Evolutionary conservation across 2,888 invertebrate species (phyloP), one percentile per base, ranked within the genome.

Genomic region (Agrotis segetum): DNA sequence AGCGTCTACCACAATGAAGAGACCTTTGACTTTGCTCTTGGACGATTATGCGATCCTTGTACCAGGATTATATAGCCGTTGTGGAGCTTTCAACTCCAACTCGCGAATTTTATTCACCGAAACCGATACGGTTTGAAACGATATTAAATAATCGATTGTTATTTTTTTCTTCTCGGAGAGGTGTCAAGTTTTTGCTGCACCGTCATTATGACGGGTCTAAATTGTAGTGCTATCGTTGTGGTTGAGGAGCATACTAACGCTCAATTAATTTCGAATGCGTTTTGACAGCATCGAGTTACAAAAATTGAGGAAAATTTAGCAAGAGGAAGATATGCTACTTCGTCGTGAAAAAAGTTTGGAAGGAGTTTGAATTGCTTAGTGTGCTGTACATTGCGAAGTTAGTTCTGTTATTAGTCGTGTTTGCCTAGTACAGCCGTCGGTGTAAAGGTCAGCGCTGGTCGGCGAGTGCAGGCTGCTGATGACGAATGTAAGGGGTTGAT

Each of bases 401-500:
- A 82, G 83, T 87, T 86, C 68, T 83, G 77, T 67, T 71, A 79
- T 77, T 77, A 74, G 66, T 77, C 76, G 77, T 80, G 83, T 85
- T 82, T 79, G 76, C 70, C 76, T 84, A 82, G 83, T 79, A 85
- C 80, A 53, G 85, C 80, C 89, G 85, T 86, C 93, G 89, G 92
- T 95, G 95, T 92, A 94, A 91, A 90, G 91, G 92, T 92, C 89
- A 90, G 89, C 87, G 83, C 86, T 86, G 87, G 85, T 81, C 84
- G 86, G 79, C 86, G 86, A 84, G 87, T 86, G 85, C n/a, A n/a
- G n/a, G n/a, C n/a, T n/a, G n/a, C 81, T 88, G 92, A 92, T 94
- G 95, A 94, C 93, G 93, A 93, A 92, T 93, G 93, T 90, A 89
- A 94, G 95, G 93, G 96, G 96, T 96, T 96, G 96, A 92, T 94